Conservation (phyloP, 2,113 vertebrate species). For the Coturnix japonica region DNA sequence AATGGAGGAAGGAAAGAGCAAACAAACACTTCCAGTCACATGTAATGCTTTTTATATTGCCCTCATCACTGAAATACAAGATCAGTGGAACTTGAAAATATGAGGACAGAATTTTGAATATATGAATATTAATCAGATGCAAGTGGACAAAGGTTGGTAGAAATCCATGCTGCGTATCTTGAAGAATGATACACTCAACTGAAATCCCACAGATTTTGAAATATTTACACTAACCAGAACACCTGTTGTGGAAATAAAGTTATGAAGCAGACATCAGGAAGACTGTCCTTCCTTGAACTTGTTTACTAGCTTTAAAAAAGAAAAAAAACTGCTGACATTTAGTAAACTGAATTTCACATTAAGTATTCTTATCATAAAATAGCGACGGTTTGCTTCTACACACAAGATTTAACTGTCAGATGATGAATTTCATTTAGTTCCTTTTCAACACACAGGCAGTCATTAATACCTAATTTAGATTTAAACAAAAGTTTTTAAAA, state of each 20-base stretch:
- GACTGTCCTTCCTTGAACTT: not conserved
- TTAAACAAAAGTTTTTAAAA: not conserved
- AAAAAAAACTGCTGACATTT: not conserved
- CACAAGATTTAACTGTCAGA: not conserved
- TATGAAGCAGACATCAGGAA: not conserved
- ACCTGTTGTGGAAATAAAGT: not conserved
- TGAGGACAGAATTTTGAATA: not conserved
- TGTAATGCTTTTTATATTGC: not conserved
- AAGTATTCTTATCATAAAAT: not conserved
- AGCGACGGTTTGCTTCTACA: not conserved
- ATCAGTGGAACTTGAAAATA: not conserved
- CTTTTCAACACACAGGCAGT: not conserved
- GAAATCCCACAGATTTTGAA: not conserved
- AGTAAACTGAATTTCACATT: not conserved
- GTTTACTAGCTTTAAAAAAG: not conserved
- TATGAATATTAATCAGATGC: not conserved
- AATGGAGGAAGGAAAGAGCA: too few relatives aligned
- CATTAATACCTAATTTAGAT: not conserved
- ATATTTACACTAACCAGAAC: not conserved
- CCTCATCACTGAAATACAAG: not conserved
- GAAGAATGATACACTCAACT: not conserved
- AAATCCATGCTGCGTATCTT: not conserved
- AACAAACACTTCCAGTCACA: not conserved
- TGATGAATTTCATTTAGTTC: not conserved
- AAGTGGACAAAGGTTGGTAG: not conserved